Conservation (phyloP, 2,888 invertebrate species). For the Tigriopus californicus region DNA sequence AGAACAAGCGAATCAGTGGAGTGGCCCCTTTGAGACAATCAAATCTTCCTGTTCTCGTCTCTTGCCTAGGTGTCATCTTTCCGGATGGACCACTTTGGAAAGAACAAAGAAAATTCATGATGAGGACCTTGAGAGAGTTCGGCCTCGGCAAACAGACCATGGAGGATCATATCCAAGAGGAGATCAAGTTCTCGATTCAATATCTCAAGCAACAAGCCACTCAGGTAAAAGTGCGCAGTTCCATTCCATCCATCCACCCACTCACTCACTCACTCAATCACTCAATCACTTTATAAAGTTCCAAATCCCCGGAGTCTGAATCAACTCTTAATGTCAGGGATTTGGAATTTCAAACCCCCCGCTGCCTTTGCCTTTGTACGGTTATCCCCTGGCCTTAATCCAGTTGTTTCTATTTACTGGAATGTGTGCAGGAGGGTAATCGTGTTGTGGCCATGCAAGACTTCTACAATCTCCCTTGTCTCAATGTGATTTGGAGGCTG, state of each 20-base stretch:
- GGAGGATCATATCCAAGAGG: neutral
- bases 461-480: neutral
- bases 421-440: too few species aligned
- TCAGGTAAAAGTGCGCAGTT: too few species aligned
- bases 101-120: neutral
- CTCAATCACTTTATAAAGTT: too few species aligned
- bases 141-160: neutral
- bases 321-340: too few species aligned
- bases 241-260: too few species aligned
- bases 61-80: conserved; percentile 1
- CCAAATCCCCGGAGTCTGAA: too few species aligned
- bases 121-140: neutral
- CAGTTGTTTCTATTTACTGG: too few species aligned
- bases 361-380: too few species aligned
- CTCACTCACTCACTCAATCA: too few species aligned
- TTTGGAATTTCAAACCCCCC: too few species aligned
- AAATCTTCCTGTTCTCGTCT: neutral
- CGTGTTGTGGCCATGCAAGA: neutral
- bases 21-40: neutral
- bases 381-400: too few species aligned
- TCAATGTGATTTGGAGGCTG: neutral
- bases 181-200: neutral
- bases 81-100: neutral
- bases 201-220: too few species aligned
- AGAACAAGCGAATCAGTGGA: neutral